Base-by-base conservation (phyloP, 2,113 vertebrate genomes). In the Miniopterus natalensis region DNA sequence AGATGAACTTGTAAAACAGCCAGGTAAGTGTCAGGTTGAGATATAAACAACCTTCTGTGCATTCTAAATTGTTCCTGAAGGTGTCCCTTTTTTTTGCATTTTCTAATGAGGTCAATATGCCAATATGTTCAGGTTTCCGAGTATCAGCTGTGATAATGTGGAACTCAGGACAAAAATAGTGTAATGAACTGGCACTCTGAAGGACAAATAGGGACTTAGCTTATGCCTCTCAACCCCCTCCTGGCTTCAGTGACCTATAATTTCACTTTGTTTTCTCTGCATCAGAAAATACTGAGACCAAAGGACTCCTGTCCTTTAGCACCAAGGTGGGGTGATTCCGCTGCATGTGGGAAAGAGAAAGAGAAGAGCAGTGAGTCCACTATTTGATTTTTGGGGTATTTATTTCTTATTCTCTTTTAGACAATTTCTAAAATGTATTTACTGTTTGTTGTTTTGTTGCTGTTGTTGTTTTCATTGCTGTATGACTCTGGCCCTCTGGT, bases 81-180 rank as follows among this genome's bases (percentile, higher is more conserved):
- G 27, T 93, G n/a, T 66, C 47, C 80, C 45, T 29, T 36, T 59
- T 57, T 23, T 51, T 2, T 57, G 27, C 45, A 31, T 63, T 81
- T 85, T 74, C 25, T 81, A 75, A 40, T 92, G 55, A 95, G 80
- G 75, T 95, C 80, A 55, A 3, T 77, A 74, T 80, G 31, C 36
- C 36, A 84, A 18, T 57, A 66, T 85, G 27, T 88, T 92, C 49
- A 92, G 84, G 80, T 92, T 84, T 92, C 71, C 51, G 53, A 73
- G 77, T 71, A 71, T 95, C 80, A 68, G 42, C 68, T 77, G 65
- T 61, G 90, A 90, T 92, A 66, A 92, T 95, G 83, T 88, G 59
- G 66, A 96, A 88, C 25, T 87, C 47, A 27, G 78, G 84, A 88
- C 73, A 95, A 73, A 96, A 92, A 95, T 84, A 90, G 71, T 36